Evolutionary conservation across 2,113 vertebrate genomes (phyloP).

Genomic region (Hippolais icterina): DNA sequence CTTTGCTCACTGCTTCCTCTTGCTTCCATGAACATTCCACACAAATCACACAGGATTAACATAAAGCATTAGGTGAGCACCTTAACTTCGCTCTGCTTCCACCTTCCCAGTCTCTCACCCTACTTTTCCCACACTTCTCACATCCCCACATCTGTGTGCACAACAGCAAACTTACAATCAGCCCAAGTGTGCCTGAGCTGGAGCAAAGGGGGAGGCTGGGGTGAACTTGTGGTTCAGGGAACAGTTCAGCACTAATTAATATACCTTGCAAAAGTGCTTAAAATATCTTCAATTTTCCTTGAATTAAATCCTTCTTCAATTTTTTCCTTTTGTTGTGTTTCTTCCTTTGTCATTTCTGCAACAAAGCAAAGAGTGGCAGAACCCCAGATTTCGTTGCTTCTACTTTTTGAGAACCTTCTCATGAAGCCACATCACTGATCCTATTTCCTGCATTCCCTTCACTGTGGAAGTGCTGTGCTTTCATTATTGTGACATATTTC

Average conservation of each 20-base stretch:
- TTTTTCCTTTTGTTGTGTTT: not conserved
- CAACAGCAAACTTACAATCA: fast-evolving
- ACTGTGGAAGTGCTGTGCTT: not conserved
- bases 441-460: not conserved
- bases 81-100: not conserved
- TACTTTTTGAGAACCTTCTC: not conserved
- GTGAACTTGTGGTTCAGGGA: not conserved
- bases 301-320: not conserved
- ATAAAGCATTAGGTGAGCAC: not conserved
- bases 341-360: not conserved
- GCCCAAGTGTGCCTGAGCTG: not conserved
- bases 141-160: not conserved
- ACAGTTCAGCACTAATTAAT: not conserved
- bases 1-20: not conserved
- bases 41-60: not conserved
- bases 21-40: not conserved
- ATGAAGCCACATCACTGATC: not conserved
- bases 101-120: not conserved
- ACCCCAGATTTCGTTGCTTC: not conserved
- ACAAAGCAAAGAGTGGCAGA: not conserved
- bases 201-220: fast-evolving
- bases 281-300: not conserved
- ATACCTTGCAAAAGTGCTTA: not conserved
- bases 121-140: not conserved
- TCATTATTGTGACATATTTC: not conserved